phyloP scores from a whole-genome alignment of 2,797 vertebrate genomes.

The Geotria australis region DNA sequence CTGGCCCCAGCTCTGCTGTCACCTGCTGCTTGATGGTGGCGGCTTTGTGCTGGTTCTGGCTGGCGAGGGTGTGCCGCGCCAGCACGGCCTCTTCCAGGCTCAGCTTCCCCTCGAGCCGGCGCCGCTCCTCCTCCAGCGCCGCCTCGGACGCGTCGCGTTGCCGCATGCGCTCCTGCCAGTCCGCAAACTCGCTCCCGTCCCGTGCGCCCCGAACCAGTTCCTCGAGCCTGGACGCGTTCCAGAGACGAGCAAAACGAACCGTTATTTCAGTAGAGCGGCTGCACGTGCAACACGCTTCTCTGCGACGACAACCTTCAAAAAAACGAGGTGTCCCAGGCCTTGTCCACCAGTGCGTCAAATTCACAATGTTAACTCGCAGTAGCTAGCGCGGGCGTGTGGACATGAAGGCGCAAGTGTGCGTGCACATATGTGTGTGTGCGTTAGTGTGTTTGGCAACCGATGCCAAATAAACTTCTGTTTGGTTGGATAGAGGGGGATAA shows the following conservation, averaged over 20 bases:
- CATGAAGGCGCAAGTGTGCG: not conserved
- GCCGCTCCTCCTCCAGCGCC: slow-evolving; percentile 16
- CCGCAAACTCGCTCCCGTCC: slow-evolving; percentile 34
- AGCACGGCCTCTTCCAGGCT: slow-evolving; percentile 30
- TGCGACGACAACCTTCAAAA: not conserved
- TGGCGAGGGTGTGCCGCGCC: slow-evolving; percentile 18
- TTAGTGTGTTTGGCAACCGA: no score
- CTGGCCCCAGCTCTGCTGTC: not conserved
- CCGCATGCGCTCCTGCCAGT: slow-evolving; percentile 42
- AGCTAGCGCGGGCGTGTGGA: not conserved
- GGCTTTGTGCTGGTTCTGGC: slow-evolving; percentile 30
- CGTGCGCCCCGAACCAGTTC: slow-evolving; percentile 19
- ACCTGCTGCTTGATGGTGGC: slow-evolving; percentile 43
- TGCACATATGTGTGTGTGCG: not conserved
- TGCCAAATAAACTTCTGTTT: no score
- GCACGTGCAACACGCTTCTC: not conserved
- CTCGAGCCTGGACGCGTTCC: slow-evolving; percentile 20
- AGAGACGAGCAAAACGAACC: not conserved
- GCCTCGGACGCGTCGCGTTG: slow-evolving; percentile 26
- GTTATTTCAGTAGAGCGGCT: not conserved
- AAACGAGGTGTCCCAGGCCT: not conserved
- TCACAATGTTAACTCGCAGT: no score
- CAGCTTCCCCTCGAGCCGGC: slow-evolving; percentile 27
- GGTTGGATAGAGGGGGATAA: no score
- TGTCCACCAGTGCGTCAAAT: no score